These are phyloP conservation scores for Sebastes oblongus DNA, from an alignment of 2,797 vertebrate species.

Conservation along the genomic window DNA sequence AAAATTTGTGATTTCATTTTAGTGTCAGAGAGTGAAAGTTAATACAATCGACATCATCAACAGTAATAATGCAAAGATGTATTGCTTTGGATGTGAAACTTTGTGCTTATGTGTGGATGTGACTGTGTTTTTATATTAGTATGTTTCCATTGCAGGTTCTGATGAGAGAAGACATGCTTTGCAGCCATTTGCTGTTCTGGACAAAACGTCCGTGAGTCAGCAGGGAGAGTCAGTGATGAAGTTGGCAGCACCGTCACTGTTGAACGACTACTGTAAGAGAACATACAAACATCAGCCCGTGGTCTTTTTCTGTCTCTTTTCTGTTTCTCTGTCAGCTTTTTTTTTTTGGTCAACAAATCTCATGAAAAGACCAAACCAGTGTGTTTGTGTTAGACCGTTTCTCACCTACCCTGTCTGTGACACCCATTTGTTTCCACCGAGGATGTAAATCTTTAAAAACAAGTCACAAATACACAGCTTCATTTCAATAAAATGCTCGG, in stretches of 20 bases:
- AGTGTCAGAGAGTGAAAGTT: neutral
- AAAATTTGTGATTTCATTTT: neutral
- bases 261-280: conserved; percentile 84
- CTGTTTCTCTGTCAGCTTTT: too few relatives aligned
- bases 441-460: neutral
- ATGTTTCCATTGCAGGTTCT: conserved; percentile 22
- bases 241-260: conserved; percentile 75
- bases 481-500: neutral
- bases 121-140: neutral
- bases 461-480: neutral
- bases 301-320: neutral
- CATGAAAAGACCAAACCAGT: neutral
- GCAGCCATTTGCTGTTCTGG: conserved; percentile 57
- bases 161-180: neutral
- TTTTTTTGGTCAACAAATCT: neutral
- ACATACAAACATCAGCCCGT: neutral
- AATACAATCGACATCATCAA: neutral
- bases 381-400: too few relatives aligned
- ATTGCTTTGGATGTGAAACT: neutral
- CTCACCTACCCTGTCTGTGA: neutral
- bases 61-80: neutral
- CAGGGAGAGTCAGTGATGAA: conserved; percentile 49
- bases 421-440: fast-evolving
- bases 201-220: neutral
- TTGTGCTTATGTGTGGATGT: neutral